These are phyloP conservation scores for Tenthredo scrophulariae DNA, from an alignment of 2,888 invertebrate species.

Conservation along the genomic window DNA sequence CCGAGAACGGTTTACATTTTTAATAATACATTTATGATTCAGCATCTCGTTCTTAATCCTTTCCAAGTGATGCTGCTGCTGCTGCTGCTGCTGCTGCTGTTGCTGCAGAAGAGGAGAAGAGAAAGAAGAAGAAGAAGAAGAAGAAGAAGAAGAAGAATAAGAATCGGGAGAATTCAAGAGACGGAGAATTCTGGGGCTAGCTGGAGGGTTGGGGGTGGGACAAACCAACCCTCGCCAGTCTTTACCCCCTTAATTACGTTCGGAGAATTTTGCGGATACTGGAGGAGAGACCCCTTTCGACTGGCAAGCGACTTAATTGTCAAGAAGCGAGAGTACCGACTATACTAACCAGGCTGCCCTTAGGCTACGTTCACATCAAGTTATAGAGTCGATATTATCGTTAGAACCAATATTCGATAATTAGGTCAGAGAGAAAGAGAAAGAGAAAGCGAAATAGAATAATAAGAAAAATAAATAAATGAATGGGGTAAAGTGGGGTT, in stretches of 20 bases:
- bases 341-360: slow-evolving; percentile 3
- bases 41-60: slow-evolving; percentile 49
- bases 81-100: too few relatives aligned
- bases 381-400: neutral
- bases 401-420: neutral
- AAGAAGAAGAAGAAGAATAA: neutral
- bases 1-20: slow-evolving; percentile 58
- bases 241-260: slow-evolving; percentile 65
- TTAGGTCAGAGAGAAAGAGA: neutral
- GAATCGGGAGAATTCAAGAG: slow-evolving; percentile 9
- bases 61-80: neutral
- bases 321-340: slow-evolving; percentile 11
- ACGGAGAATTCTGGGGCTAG: neutral
- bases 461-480: neutral
- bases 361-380: slow-evolving; percentile 29
- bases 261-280: slow-evolving; percentile 44
- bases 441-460: too few relatives aligned
- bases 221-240: slow-evolving; percentile 32
- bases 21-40: slow-evolving; percentile 65
- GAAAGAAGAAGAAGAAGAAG: neutral
- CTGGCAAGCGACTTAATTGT: slow-evolving; percentile 46
- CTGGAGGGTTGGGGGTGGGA: neutral
- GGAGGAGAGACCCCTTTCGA: slow-evolving; percentile 53
- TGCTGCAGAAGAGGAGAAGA: neutral
- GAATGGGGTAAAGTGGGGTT: neutral